Evolutionary conservation across 2,888 invertebrate species (phyloP), one percentile per base, ranked within the genome.

Genomic region (Cryptocephalus moraei): DNA sequence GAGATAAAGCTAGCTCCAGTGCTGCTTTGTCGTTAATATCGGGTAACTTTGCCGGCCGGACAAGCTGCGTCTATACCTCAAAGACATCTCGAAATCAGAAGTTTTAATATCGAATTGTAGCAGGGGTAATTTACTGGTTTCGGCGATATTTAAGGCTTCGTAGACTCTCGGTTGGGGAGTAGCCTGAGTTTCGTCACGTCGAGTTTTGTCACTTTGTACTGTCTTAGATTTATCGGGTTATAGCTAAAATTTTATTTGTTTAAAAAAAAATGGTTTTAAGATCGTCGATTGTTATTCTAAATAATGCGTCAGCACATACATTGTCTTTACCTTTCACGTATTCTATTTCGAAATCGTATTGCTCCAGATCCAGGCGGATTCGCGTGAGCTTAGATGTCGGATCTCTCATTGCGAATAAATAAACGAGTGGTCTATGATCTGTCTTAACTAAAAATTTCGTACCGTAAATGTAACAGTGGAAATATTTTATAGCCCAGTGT

Each of bases 361-460:
- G 42, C 32, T 46, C 40, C 4, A 54, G 38, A 45, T 49, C 46
- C 39, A 51, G n/a, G n/a, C 44, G 38, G 41, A 52, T 50, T 47
- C 48, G 39, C 1, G 50, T 52, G 13, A 52, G 41, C 48, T 52
- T 54, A 2, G 50, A 52, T 10, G 49, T 41, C 9, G 49, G 50
- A 22, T 52, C 44, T 52, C 48, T 50, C 49, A 54, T 52, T 31
- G 52, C 43, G 32, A 52, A 54, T 40, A 54, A 32, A 36, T 50
- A 52, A 13, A 52, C 43, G 31, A 54, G 41, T 11, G 51, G 48
- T 44, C 41, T 43, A 36, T 51, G 53, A 43, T 55, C 48, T 32
- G 51, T 32, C 49, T 44, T 51, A 1, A 55, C 49, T 38, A 51
- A 32, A 43, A 49, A 53, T 41, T 51, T 48, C 11, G 14, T 32